Percentiles rank a stretch among this genome's conserved stretches.
Conservation (phyloP, 2,113 vertebrate genomes). For the Craseonycteris thonglongyai region DNA sequence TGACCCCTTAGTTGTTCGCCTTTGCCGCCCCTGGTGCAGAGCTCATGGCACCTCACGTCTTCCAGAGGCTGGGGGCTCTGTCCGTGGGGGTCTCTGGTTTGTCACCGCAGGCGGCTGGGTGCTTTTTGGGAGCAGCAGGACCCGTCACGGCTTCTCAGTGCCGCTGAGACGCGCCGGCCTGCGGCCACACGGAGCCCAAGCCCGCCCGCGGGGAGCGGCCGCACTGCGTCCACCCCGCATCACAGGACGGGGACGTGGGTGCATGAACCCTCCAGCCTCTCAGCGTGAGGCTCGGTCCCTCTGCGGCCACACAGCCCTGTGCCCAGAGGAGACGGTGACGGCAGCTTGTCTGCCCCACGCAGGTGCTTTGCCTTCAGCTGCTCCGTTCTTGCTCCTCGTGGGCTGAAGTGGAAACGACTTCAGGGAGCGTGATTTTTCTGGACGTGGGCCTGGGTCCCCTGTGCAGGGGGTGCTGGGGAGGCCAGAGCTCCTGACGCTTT, state of each 20-base stretch:
- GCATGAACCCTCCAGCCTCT: rapidly evolving
- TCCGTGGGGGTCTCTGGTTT: neutral
- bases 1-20: neutral
- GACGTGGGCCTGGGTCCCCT: rapidly evolving
- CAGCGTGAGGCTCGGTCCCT: rapidly evolving
- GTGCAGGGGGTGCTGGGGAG: neutral
- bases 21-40: neutral
- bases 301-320: rapidly evolving
- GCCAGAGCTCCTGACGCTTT: neutral
- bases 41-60: neutral
- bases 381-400: neutral
- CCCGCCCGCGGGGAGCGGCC: no score
- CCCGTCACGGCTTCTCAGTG: neutral
- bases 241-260: rapidly evolving
- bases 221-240: rapidly evolving
- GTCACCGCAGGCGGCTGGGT: neutral
- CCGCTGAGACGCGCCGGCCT: neutral
- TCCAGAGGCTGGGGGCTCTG: no score
- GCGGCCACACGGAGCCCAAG: rapidly evolving
- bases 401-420: rapidly evolving
- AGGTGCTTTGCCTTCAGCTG: rapidly evolving
- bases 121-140: neutral
- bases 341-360: rapidly evolving
- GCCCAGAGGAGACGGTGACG: neutral
- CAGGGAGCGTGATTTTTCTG: rapidly evolving